Conservation (phyloP, 2,797 vertebrate species). For the Scomberomorus guttatus region DNA sequence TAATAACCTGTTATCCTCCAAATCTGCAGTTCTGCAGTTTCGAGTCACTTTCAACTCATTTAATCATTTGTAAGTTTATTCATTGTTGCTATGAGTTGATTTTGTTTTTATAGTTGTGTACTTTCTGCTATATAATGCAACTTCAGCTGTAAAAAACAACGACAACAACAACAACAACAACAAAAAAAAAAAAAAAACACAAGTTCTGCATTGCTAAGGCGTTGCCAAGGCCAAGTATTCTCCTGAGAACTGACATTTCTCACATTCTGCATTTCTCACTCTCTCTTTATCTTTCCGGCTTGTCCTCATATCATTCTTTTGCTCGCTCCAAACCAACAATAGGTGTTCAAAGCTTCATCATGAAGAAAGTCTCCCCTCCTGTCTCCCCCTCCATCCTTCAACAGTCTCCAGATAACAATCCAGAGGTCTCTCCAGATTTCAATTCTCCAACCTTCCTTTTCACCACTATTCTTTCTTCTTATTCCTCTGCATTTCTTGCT, state of each 20-base stretch:
- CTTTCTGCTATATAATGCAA: conserved; percentile 45
- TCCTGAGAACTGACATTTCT: conserved; percentile 62
- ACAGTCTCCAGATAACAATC: conserved; percentile 52
- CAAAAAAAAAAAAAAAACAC: neutral
- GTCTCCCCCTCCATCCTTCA: conserved; percentile 29
- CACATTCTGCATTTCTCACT: conserved; percentile 48
- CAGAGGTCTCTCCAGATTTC: conserved; percentile 37
- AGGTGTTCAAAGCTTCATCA: conserved; percentile 57
- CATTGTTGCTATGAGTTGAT: conserved; percentile 1
- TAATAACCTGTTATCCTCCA: conserved; percentile 8
- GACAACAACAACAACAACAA: neutral
- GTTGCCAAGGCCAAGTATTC: conserved; percentile 52
- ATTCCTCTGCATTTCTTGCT: neutral
- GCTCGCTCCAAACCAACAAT: conserved; percentile 51
- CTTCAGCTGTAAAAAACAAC: conserved; percentile 39
- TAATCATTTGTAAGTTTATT: conserved; percentile 36
- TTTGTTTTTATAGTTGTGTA: conserved; percentile 24
- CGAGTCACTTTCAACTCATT: conserved; percentile 28
- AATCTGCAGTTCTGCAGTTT: conserved; percentile 30
- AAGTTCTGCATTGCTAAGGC: conserved; percentile 49
- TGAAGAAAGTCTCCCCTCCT: conserved; percentile 41
- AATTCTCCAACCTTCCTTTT: conserved; percentile 3
- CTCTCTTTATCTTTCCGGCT: conserved; percentile 43
- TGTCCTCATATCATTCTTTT: conserved; percentile 56
- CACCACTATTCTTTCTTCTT: neutral